Evolutionary conservation across 2,113 vertebrate species (phyloP), one percentile per base, ranked within the genome.

Genomic region (Phainopepla nitens): DNA sequence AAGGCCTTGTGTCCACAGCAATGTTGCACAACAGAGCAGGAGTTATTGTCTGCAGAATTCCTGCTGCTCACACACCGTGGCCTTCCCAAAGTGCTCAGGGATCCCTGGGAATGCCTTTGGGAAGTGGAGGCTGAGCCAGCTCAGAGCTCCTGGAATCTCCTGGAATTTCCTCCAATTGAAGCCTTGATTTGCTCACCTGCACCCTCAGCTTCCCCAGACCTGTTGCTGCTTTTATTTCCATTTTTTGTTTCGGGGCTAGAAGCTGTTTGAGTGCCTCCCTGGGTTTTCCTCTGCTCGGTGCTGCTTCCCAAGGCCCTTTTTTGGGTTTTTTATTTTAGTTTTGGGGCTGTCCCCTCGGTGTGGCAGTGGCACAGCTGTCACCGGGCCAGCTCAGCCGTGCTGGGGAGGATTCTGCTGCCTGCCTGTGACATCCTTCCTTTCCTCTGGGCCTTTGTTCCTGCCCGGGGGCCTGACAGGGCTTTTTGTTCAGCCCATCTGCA

Each of bases 381-480:
- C 36, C 2, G 1, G 10, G 68, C 68, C 31, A 1, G 4, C 5
- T 5, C 5, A 21, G 27, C 14, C 0, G 0, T 10, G 45, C 12
- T 7, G 10, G 53, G 0, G 31, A 4, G 8, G 91, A 0, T 23
- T 86, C 27, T 29, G 1, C 72, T 20, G 29, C 0, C 29, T 44
- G 6, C 11, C 4, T 14, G n/a, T 29, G 77, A 35, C 56, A 27
- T 61, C 81, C 58, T 69, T 14, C 22, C 83, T 53, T 51, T 13
- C 47, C 56, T 71, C 18, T 10, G 57, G 8, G 5, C 62, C 54
- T 54, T 29, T 7, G 15, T 64, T 82, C 24, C 69, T 14, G 31
- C 2, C 10, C 6, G 60, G 81, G 69, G 56, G 42, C 60, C 87
- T 16, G 49, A 20, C 3, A 0, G 25, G 65, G 70, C 60, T 90